Conservation (phyloP, 2,797 vertebrate species). For the Zenarchopterus dispar region DNA sequence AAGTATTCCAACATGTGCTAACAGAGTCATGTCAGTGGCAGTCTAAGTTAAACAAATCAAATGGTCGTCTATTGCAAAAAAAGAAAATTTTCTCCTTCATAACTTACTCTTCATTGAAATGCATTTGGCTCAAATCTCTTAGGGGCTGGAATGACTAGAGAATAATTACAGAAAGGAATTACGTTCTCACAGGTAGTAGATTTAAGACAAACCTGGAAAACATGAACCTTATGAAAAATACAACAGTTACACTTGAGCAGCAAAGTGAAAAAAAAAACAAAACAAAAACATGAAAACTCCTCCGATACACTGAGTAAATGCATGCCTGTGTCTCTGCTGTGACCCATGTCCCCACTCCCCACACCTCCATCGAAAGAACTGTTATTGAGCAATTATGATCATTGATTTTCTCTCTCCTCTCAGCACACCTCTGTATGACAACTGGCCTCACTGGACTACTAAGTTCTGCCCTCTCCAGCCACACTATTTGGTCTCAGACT, state of each 20-base stretch:
- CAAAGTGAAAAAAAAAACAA: background rate
- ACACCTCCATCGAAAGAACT: conserved; percentile 33
- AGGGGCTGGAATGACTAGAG: background rate
- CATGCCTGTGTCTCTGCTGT: conserved; percentile 20
- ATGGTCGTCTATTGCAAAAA: no score
- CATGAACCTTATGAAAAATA: background rate
- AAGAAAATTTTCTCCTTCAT: background rate
- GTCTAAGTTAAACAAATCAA: no score
- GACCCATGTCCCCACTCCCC: conserved; percentile 33
- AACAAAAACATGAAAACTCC: conserved; percentile 10
- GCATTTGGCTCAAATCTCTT: background rate
- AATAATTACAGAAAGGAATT: conserved; percentile 6
- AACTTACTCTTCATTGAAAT: background rate
- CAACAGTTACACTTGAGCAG: background rate
- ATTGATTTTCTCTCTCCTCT: conserved; percentile 72
- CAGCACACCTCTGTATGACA: conserved; percentile 64
- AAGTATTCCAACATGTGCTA: no score
- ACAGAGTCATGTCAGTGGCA: no score
- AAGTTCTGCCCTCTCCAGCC: conserved; percentile 57
- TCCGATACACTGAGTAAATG: conserved; percentile 9
- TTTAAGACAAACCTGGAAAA: conserved; percentile 1
- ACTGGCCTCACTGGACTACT: conserved; percentile 63
- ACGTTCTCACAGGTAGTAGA: background rate
- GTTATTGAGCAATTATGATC: conserved; percentile 75
- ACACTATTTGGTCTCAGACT: conserved; percentile 53